Evolutionary conservation across 2,113 vertebrate species (phyloP).

Genomic region (Tyto alba): DNA sequence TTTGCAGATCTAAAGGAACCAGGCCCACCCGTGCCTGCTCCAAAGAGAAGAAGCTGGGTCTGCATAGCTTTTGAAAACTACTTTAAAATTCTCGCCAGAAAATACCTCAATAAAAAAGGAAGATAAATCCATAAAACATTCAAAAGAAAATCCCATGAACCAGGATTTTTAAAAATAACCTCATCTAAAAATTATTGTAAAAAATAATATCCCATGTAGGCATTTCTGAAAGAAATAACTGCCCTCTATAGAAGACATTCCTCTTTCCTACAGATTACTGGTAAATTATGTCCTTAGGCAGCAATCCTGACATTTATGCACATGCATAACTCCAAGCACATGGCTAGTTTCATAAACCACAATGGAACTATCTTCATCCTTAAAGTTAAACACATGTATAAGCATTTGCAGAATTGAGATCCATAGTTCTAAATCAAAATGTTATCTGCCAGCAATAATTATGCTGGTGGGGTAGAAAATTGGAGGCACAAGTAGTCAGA

Average conservation of each 20-base stretch:
- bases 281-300: constrained; percentile 48
- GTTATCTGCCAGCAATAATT: neutral
- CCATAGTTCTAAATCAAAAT: neutral
- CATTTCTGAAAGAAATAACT: constrained; percentile 36
- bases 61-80: constrained; percentile 61
- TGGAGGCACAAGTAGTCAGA: neutral
- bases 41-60: constrained; percentile 7
- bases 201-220: constrained; percentile 28
- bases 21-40: constrained; percentile 18
- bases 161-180: constrained; percentile 17
- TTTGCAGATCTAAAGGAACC: constrained; percentile 65
- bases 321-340: constrained; percentile 31
- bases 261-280: constrained; percentile 22
- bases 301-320: constrained; percentile 19
- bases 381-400: constrained; percentile 20
- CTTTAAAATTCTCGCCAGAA: constrained; percentile 59
- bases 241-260: constrained; percentile 2
- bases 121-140: constrained; percentile 35
- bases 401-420: neutral
- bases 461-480: neutral
- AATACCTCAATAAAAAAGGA: constrained; percentile 37
- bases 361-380: constrained; percentile 20
- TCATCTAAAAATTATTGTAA: constrained; percentile 30
- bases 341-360: constrained; percentile 25
- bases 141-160: constrained; percentile 17